Conservation (phyloP, 2,113 vertebrate genomes). For the Merops nubicus region DNA sequence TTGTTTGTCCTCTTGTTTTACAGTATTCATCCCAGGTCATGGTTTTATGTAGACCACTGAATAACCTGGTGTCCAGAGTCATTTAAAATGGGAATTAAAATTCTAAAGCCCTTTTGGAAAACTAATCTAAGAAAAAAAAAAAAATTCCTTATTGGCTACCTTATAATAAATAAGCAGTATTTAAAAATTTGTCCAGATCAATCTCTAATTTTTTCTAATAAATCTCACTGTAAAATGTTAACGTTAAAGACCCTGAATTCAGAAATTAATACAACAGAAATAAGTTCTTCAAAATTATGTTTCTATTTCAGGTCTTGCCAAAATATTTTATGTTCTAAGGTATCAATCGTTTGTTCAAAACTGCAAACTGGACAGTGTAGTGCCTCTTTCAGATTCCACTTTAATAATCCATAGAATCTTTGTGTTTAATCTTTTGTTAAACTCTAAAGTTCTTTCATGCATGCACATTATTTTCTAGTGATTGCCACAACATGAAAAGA, state of each 20-base stretch:
- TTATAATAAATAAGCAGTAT: not conserved
- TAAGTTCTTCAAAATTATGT: not conserved
- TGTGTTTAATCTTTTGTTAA: conserved; percentile 15
- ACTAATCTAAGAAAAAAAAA: not conserved
- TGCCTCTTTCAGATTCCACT: not conserved
- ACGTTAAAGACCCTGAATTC: not conserved
- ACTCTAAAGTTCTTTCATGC: not conserved
- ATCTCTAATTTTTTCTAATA: not conserved
- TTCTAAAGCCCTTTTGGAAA: not conserved
- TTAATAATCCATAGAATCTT: not conserved
- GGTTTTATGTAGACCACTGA: not conserved
- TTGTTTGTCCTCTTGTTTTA: not conserved
- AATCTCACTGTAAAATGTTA: not conserved
- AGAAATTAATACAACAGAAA: not conserved
- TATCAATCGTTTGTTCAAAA: not conserved
- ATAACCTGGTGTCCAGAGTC: not conserved
- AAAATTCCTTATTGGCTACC: not conserved
- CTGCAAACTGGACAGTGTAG: not conserved
- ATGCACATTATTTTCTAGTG: conserved; percentile 38
- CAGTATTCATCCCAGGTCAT: not conserved
- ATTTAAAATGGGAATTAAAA: not conserved
- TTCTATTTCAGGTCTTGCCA: not conserved
- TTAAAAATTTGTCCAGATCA: not conserved
- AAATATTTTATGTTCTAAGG: not conserved
- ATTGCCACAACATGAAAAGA: conserved; percentile 15